Conservation (phyloP, 2,113 vertebrate genomes). For the Chionis minor region DNA sequence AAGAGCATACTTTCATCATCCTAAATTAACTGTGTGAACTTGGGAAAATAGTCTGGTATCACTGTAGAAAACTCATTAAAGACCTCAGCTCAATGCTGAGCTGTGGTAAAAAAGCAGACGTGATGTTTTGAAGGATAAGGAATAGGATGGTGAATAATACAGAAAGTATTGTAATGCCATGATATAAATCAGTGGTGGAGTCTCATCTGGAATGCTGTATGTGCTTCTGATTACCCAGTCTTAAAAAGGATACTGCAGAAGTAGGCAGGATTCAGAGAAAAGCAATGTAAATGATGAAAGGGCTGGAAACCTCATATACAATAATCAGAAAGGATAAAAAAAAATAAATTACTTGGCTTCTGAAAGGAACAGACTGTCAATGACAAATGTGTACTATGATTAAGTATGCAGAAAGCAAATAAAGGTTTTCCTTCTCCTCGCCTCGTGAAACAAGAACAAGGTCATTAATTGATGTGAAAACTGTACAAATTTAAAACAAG, state of each 20-base stretch:
- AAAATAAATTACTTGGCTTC: neutral
- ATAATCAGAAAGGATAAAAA: neutral
- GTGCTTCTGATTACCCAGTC: neutral
- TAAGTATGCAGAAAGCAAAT: neutral
- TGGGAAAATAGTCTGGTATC: slow-evolving; percentile 60
- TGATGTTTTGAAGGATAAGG: slow-evolving; percentile 64
- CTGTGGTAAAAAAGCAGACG: slow-evolving; percentile 59
- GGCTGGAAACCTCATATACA: neutral
- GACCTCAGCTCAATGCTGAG: slow-evolving; percentile 42
- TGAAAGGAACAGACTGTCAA: neutral
- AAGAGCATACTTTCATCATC: slow-evolving; percentile 50
- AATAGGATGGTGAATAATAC: slow-evolving; percentile 59
- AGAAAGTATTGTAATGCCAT: slow-evolving; percentile 44
- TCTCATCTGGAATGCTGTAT: slow-evolving; percentile 34
- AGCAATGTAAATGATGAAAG: neutral
- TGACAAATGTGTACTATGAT: neutral
- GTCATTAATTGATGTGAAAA: neutral
- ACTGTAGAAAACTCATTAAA: slow-evolving; percentile 57
- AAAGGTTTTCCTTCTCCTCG: neutral
- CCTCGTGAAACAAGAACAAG: neutral
- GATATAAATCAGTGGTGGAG: slow-evolving; percentile 63
- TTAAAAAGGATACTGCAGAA: slow-evolving; percentile 12
- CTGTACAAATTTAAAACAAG: neutral
- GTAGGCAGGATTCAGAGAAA: neutral
- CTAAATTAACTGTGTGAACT: slow-evolving; percentile 49